Evolutionary conservation across 2,113 vertebrate species (phyloP).

Genomic region (Psittacula cyanocephala): DNA sequence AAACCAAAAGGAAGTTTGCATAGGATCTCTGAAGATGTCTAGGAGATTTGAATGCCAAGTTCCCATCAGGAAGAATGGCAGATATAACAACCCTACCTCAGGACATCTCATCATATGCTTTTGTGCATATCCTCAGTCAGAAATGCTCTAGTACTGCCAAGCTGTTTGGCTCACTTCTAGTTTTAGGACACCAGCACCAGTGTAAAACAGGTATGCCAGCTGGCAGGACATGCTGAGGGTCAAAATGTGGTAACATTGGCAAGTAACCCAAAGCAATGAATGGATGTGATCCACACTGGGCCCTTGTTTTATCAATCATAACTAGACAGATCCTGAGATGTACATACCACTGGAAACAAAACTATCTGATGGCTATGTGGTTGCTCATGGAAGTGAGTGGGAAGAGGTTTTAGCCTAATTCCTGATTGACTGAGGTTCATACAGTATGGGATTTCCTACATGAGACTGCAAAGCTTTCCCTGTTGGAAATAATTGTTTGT

Average conservation of each 20-base stretch:
- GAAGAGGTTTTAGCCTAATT: neutral
- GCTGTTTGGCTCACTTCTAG: neutral
- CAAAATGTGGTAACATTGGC: neutral
- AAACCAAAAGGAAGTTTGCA: neutral
- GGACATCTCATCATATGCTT: neutral
- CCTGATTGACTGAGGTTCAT: neutral
- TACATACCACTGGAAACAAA: neutral
- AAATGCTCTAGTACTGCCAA: neutral
- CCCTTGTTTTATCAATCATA: neutral
- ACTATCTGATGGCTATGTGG: neutral
- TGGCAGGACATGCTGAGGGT: neutral
- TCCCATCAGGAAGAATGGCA: neutral
- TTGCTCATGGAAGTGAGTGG: neutral
- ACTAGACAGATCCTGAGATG: neutral
- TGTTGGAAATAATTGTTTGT: neutral
- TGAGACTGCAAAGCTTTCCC: neutral
- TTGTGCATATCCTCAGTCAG: neutral
- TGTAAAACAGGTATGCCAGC: constrained; percentile 19
- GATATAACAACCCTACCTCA: neutral
- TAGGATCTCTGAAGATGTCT: neutral
- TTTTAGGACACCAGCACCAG: constrained; percentile 38
- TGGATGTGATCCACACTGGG: constrained; percentile 6
- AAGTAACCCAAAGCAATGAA: neutral
- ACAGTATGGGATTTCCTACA: neutral
- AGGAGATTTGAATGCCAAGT: neutral